A percentile compares a stretch with the other conserved stretches of the same genome.
Conservation (phyloP, 2,888 invertebrate genomes). For the Lycia hirtaria region DNA sequence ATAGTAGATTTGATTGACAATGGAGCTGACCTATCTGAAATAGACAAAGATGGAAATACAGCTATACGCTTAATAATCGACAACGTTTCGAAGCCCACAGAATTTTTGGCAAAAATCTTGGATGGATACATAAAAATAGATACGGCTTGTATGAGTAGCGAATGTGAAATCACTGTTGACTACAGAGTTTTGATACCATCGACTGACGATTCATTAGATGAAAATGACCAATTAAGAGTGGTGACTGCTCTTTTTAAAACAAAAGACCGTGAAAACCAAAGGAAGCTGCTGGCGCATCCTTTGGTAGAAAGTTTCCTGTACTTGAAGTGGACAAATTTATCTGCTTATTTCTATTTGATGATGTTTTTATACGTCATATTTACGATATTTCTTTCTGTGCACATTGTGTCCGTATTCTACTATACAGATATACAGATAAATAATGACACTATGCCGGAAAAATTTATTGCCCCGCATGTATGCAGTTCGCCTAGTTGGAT, state of each 20-base stretch:
- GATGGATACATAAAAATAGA: slow-evolving; percentile 70
- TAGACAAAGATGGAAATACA: slow-evolving; percentile 1
- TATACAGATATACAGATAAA: slow-evolving; percentile 5
- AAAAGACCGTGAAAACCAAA: slow-evolving; percentile 55
- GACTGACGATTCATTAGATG: neutral
- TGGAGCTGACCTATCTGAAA: slow-evolving; percentile 17
- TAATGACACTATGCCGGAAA: neutral
- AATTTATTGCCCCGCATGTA: neutral
- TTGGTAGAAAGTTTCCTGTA: slow-evolving; percentile 80
- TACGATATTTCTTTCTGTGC: neutral
- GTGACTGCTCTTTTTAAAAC: slow-evolving; percentile 9
- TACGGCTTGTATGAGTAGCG: slow-evolving; percentile 50
- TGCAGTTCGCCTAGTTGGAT: slow-evolving; percentile 8
- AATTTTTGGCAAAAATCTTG: slow-evolving; percentile 73
- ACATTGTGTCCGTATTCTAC: slow-evolving; percentile 13
- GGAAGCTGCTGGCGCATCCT: slow-evolving; percentile 76
- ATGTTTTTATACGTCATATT: slow-evolving; percentile 6
- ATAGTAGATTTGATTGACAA: neutral
- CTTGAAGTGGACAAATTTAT: slow-evolving; percentile 75
- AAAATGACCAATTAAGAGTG: slow-evolving; percentile 4
- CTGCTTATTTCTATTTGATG: slow-evolving; percentile 4
- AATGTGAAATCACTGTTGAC: slow-evolving; percentile 11
- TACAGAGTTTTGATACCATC: slow-evolving; percentile 6
- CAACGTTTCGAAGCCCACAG: slow-evolving; percentile 63
- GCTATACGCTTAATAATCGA: slow-evolving; percentile 16